phyloP scores from a whole-genome alignment of 2,797 vertebrate genomes.

The Harpagifer antarcticus region DNA sequence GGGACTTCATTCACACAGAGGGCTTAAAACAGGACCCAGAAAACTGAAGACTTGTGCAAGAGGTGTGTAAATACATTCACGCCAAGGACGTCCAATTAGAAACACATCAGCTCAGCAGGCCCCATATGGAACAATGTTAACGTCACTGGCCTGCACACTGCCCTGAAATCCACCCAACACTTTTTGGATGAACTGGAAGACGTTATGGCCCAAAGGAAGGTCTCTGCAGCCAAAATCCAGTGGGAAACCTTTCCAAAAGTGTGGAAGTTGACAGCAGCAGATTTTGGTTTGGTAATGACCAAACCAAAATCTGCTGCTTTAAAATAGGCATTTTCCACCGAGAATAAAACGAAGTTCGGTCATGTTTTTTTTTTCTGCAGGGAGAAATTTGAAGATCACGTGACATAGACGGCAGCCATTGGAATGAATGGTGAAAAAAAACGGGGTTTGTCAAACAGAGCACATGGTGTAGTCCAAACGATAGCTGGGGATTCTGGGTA shows the following conservation, averaged over 20 bases:
- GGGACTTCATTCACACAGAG: constrained; percentile 13
- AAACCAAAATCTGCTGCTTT: no score
- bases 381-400: no score
- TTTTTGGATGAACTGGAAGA: background rate
- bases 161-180: background rate
- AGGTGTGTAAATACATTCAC: constrained; percentile 33
- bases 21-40: background rate
- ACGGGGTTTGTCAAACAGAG: no score
- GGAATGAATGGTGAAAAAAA: no score
- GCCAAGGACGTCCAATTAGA: constrained; percentile 33
- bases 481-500: no score
- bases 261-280: background rate
- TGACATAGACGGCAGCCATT: no score
- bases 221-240: constrained; percentile 4
- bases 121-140: no score
- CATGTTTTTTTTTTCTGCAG: no score
- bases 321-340: no score
- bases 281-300: background rate
- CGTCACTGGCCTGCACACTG: no score
- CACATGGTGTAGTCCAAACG: no score
- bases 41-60: background rate
- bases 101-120: background rate
- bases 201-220: background rate
- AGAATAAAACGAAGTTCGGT: no score
- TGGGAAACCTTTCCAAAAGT: background rate